Base-by-base conservation (phyloP, 2,113 vertebrate genomes). In the Aspiorhynchus laticeps region DNA sequence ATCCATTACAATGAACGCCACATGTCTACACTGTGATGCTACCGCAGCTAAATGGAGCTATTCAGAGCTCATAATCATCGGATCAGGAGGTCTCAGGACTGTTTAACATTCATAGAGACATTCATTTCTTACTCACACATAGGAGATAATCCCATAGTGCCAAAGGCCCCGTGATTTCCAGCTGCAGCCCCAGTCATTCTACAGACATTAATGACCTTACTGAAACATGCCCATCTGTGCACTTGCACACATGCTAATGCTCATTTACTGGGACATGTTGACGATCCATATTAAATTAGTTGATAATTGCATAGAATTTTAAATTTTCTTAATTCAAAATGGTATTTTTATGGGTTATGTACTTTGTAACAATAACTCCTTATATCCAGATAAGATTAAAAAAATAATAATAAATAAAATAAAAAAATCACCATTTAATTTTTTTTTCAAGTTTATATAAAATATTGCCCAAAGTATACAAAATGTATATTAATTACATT, bases 81-180 rank as follows among this genome's bases (percentile, higher is more conserved):
- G 84, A 77, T 79, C 80, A 83, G 73, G 28, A 78, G 74, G 46
- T 79, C 79, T 79, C 74, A 3, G 19, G 74, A 75, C 71, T 71
- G 73, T 83, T 88, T 83, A 46, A 48, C 83, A 85, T 85, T 85
- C 67, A 76, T 81, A 28, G 63, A 82, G 33, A 88, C 33, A 15
- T 75, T 26, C 6, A 80, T 83, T 78, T 82, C 79, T 76, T 43
- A 51, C 46, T 75, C 67, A 67, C 4, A 71, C 21, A n/a, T 9
- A 41, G 56, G 53, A 51, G 87, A 83, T 80, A 51, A 85, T 85
- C 83, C 83, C 24, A 19, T 2, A 48, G 38, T 75, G 73, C 17
- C 33, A 63, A 63, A 77, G 48, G 38, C 71, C 36, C 14, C 7
- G 1, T 85, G 65, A 28, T 78, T 79, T 56, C 33, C 24, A 77